These are phyloP conservation scores for Gastrophryne carolinensis DNA, from an alignment of 2,797 vertebrate species.

Conservation along the genomic window DNA sequence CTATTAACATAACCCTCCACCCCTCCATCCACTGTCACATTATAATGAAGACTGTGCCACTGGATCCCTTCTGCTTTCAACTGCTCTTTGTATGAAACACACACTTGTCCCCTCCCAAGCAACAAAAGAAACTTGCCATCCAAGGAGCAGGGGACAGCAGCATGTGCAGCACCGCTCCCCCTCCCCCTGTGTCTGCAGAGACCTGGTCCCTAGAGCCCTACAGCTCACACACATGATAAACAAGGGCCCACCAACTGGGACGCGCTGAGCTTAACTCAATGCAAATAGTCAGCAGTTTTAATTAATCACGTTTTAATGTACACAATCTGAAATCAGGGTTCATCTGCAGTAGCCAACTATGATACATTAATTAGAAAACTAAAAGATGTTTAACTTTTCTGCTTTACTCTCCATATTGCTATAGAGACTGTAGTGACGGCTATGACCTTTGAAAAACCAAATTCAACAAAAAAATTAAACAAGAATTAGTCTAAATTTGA, in stretches of 20 bases:
- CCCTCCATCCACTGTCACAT: conserved; percentile 52
- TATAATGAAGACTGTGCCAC: conserved; percentile 50
- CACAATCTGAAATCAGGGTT: neutral
- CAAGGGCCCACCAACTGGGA: conserved; percentile 42
- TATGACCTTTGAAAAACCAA: no score
- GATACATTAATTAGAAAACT: neutral
- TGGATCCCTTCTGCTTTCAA: conserved; percentile 54
- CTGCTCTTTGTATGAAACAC: conserved; percentile 49
- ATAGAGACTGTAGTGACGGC: no score
- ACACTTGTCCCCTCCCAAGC: conserved; percentile 58
- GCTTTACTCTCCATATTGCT: neutral
- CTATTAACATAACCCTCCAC: conserved; percentile 48
- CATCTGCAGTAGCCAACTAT: neutral
- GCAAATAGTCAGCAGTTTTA: neutral
- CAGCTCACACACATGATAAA: conserved; percentile 32
- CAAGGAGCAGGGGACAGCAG: conserved; percentile 39
- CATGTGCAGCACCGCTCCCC: conserved; percentile 39
- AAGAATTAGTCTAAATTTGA: no score
- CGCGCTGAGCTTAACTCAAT: neutral
- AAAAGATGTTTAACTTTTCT: neutral
- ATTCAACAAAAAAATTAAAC: no score
- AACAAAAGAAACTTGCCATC: conserved; percentile 51
- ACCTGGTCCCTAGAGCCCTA: conserved; percentile 27
- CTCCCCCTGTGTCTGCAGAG: conserved; percentile 48
- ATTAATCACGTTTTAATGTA: neutral